These are phyloP conservation scores for Carcharodon carcharias DNA, from an alignment of 2,797 vertebrate species.

Conservation along the genomic window DNA sequence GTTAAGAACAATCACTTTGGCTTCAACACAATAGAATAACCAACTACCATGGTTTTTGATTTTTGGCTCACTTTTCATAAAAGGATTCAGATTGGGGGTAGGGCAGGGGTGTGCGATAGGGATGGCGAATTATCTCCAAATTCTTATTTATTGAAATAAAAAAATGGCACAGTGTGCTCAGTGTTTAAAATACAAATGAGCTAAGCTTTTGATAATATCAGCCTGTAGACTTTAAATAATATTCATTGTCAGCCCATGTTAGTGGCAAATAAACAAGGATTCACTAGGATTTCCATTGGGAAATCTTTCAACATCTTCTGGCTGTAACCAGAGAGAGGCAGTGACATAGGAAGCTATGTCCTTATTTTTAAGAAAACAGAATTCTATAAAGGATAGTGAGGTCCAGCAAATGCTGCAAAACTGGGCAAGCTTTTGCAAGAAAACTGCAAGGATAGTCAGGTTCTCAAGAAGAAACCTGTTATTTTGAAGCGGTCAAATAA, in stretches of 20 bases:
- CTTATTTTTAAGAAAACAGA: not conserved
- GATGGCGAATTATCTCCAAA: not conserved
- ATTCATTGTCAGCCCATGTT: not conserved
- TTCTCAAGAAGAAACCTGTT: no score
- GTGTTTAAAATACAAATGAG: no score
- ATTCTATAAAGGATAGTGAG: not conserved
- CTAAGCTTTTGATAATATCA: not conserved
- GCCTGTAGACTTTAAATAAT: not conserved
- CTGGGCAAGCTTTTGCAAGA: not conserved
- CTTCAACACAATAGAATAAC: not conserved
- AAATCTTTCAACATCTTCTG: not conserved
- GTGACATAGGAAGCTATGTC: not conserved
- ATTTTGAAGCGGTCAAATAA: no score
- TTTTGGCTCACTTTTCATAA: not conserved
- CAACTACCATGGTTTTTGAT: no score
- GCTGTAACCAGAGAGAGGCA: not conserved
- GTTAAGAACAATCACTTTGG: not conserved
- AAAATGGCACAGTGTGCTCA: no score
- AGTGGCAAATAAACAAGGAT: not conserved
- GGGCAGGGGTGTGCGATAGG: no score
- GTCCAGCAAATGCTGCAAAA: not conserved
- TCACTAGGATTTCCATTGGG: not conserved
- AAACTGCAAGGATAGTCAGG: no score
- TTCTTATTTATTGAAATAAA: not conserved
- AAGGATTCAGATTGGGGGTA: not conserved